Percentiles rank a stretch among this genome's conserved stretches.
These are phyloP conservation scores for Vultur gryphus DNA, from an alignment of 2,797 vertebrate genomes.

Conservation along the genomic window DNA sequence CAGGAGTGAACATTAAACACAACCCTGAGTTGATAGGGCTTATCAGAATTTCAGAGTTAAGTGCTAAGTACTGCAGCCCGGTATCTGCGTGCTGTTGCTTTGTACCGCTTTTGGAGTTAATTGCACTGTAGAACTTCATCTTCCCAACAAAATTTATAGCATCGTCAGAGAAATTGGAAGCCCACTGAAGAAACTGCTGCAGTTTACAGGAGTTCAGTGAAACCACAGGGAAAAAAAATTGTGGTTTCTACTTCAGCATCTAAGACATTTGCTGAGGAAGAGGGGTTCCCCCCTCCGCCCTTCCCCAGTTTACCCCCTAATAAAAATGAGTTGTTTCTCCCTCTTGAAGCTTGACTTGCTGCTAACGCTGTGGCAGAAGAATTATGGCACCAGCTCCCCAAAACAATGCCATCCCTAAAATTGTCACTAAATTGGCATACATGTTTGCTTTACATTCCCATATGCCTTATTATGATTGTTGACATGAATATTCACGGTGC, in stretches of 20 bases:
- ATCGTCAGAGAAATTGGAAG: constrained; percentile 52
- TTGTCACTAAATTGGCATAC: not conserved
- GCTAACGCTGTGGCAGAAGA: not conserved
- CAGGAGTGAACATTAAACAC: constrained; percentile 91
- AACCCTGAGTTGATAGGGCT: constrained; percentile 87
- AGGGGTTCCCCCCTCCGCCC: fast-evolving
- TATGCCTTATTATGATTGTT: not conserved
- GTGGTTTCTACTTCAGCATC: not conserved
- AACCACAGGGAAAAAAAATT: constrained; percentile 49
- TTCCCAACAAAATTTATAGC: constrained; percentile 75
- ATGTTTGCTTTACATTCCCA: not conserved
- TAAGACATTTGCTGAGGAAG: not conserved
- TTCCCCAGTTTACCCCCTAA: not conserved
- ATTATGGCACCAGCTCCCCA: not conserved
- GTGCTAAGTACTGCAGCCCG: constrained; percentile 85
- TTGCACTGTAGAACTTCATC: constrained; percentile 74
- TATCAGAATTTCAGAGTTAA: constrained; percentile 81
- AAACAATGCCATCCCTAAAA: not conserved
- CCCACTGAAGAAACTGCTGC: constrained; percentile 10
- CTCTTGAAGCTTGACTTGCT: not conserved
- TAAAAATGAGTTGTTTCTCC: not conserved
- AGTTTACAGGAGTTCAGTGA: constrained; percentile 56
- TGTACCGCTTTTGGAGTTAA: constrained; percentile 83
- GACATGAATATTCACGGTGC: constrained; percentile 12
- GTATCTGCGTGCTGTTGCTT: constrained; percentile 78